Base-by-base conservation (phyloP, 1,140 invertebrate genomes). In the Pseudobourletiella spinata region DNA sequence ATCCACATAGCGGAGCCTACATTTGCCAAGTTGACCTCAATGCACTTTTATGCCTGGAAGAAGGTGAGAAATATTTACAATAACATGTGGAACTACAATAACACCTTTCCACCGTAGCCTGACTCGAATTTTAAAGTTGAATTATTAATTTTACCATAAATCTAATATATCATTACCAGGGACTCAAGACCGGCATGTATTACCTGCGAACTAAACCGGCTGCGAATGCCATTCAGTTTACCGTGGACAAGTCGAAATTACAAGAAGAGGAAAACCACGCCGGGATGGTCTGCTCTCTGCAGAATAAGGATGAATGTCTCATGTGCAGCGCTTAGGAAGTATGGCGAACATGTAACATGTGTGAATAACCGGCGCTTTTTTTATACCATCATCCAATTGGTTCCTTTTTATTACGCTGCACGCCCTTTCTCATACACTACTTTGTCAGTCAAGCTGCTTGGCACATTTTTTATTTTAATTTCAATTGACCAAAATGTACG, bases 101-200 rank as follows among this genome's bases (percentile, higher is more conserved):
- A n/a, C n/a, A n/a, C n/a, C n/a, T n/a, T n/a, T n/a, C n/a, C n/a
- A n/a, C n/a, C n/a, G n/a, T n/a, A n/a, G 32, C 32, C 32, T 39
- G 8, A 39, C 32, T 11, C 32, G 32, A 39, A 11, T 39, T n/a
- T 39, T 39, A 11, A 39, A 39, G 8, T 39, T 39, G 32, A n/a
- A n/a, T n/a, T n/a, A n/a, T n/a, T n/a, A n/a, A n/a, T n/a, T n/a
- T n/a, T n/a, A n/a, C n/a, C n/a, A n/a, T n/a, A n/a, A n/a, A n/a
- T n/a, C n/a, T n/a, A 61, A 39, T 65, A 58, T 42, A 58, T 64
- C 67, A 66, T 70, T 73, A 74, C 30, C 65, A 88, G 85, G 89
- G 96, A 6, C 79, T 99, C 15, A 99, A 99, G 78, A 99, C 96
- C 28, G 96, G 96, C 35, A 98, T 99, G 94, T 99, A 99, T 76